phyloP scores from a whole-genome alignment of 2,797 vertebrate species.

The Brachyalestes nurse region DNA sequence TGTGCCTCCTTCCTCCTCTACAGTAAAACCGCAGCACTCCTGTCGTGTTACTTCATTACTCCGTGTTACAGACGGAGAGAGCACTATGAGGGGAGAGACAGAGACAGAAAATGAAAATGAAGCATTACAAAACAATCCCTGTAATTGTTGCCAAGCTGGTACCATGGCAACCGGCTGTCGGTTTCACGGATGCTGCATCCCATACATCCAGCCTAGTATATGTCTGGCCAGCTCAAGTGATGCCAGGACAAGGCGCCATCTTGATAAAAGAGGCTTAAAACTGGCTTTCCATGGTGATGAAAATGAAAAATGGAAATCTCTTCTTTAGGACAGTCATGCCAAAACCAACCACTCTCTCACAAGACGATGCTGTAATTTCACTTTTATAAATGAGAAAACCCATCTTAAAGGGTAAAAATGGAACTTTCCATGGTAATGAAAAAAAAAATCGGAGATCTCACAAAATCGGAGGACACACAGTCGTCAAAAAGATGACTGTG shows the following conservation, averaged over 20 bases:
- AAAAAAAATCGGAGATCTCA: neutral
- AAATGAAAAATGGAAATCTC: too few relatives aligned
- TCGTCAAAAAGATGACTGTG: too few relatives aligned
- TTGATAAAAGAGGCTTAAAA: neutral
- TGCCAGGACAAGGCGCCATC: neutral
- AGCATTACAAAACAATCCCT: constrained; percentile 61
- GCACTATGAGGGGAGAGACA: constrained; percentile 14
- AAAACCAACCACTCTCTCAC: too few relatives aligned
- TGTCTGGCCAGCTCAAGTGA: neutral
- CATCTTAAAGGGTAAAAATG: too few relatives aligned
- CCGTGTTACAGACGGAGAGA: constrained; percentile 19
- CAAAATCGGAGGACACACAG: too few relatives aligned
- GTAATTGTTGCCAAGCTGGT: constrained; percentile 37
- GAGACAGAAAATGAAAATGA: constrained; percentile 26
- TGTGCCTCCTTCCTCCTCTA: constrained; percentile 28
- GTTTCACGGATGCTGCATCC: neutral
- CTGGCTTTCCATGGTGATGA: too few relatives aligned
- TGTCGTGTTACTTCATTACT: constrained; percentile 38
- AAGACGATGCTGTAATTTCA: too few relatives aligned
- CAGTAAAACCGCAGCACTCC: constrained; percentile 12
- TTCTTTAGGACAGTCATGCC: too few relatives aligned
- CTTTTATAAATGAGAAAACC: too few relatives aligned
- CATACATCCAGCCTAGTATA: neutral
- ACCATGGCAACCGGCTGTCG: constrained; percentile 47
- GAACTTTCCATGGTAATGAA: neutral